Base-by-base conservation (phyloP, 2,113 vertebrate genomes). In the Erinaceus europaeus region DNA sequence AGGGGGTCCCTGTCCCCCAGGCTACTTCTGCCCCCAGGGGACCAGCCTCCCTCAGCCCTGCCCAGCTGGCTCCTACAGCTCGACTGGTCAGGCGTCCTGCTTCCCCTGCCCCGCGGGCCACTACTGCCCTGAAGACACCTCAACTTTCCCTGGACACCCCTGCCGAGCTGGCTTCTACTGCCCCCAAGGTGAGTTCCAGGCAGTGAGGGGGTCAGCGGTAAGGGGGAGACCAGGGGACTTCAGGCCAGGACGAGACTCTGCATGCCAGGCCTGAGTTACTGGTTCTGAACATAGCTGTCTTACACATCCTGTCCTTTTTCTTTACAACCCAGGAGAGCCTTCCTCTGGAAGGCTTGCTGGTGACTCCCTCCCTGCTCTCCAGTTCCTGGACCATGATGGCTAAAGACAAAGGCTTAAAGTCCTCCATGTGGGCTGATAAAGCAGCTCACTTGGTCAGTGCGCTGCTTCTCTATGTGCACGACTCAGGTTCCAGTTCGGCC, bases 141-240 rank as follows among this genome's bases (percentile, higher is more conserved):
- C 91, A 75, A 96, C 96, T 96, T 99, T 98, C 93, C 96, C 93
- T 9, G 5, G 12, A 2, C 98, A 98, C 61, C 97, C 98, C 27
- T 99, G 99, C 75, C 98, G 96, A 0, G 96, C 98, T 42, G 98
- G 98, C 14, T 99, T 99, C 94, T 99, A 98, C 96, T 99, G 99
- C 78, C 99, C 98, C n/a, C 96, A 94, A 90, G 99, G 99, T 99
- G 95, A 95, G 94, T 6, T 36, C 12, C 0, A 18, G 53, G 9
- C 15, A 29, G 17, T 1, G 32, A 44, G 52, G 9, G 10, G 9
- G 13, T 9, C 8, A 14, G 1, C 12, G 46, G 38, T 0, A 1
- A 17, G 12, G 2, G 1, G 14, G 9, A 32, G 7, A 21, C 29
- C 14, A 18, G 18, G 3, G 3, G 29, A 23, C 18, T 9, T 14